Base-by-base conservation (phyloP, 1,140 invertebrate genomes). In the Scaptomyza montana region DNA sequence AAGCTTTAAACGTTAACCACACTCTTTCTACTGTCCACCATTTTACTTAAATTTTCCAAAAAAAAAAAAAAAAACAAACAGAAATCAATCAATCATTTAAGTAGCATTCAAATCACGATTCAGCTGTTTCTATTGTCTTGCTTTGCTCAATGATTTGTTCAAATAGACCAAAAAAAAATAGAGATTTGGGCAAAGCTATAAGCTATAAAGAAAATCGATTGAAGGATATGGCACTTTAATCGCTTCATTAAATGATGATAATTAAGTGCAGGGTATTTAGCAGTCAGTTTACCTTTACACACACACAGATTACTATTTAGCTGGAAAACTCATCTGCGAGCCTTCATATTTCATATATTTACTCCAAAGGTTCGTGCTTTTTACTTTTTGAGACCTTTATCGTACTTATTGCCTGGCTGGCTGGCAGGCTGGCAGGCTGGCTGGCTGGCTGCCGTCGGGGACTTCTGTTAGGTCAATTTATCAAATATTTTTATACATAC, bases 401-500 rank as follows among this genome's bases (percentile, higher is more conserved):
- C 12, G 12, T n/a, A n/a, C 12, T 41, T 57, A 28, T 43, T 12
- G 28, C n/a, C 36, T 16, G 16, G 12, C 36, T n/a, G 21, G 5
- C 21, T 71, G 28, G 30, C 19, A n/a, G n/a, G 10, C 12, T n/a
- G 33, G 33, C 5, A 8, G 8, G 33, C 6, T 53, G 12, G 28
- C 21, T 54, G 30, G 5, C 21, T 71, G 28, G 30, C 19, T 56
- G 46, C 43, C 61, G 36, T 65, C 54, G 46, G 30, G 30, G 10
- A 55, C 53, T 51, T 49, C 63, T 74, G 61, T 28, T 55, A 39
- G 59, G 77, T 81, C 70, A 81, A 86, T 87, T 86, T 87, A 86
- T 86, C 75, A 87, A 87, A 87, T 63, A 78, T 82, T 61, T 75
- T 87, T 78, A 67, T 60, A 36, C 33, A 60, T 80, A 77, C 60